Evolutionary conservation across 2,888 invertebrate species (phyloP).

Genomic region (Heliconius sara): DNA sequence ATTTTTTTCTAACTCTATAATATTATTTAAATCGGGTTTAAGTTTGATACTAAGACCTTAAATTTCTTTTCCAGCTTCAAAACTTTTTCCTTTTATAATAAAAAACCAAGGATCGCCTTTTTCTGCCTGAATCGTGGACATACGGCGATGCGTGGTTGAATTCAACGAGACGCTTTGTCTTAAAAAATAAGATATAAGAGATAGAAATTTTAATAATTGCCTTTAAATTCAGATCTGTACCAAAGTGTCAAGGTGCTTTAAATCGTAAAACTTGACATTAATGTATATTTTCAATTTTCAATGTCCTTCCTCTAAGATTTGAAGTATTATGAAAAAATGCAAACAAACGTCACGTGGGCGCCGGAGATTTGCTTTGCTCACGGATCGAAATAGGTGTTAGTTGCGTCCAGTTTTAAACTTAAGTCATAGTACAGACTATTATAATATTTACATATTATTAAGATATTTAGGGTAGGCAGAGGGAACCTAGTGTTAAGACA

Average conservation of each 20-base stretch:
- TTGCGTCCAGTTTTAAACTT: slow-evolving; percentile 19
- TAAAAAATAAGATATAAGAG: too few species aligned
- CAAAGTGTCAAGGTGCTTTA: not conserved
- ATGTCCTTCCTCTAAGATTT: slow-evolving; percentile 58
- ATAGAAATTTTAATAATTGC: not conserved
- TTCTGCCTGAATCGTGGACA: too few species aligned
- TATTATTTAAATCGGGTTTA: too few species aligned
- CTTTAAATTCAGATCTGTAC: not conserved
- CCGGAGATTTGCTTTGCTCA: slow-evolving; percentile 37
- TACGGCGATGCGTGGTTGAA: too few species aligned
- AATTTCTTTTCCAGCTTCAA: too few species aligned
- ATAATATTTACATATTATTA: not conserved
- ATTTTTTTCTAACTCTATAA: too few species aligned
- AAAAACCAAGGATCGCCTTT: too few species aligned
- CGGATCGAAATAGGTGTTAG: slow-evolving; percentile 38
- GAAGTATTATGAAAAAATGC: slow-evolving; percentile 61
- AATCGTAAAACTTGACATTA: not conserved
- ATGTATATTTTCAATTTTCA: slow-evolving; percentile 43
- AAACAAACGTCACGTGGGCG: slow-evolving; percentile 48
- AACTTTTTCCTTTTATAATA: too few species aligned
- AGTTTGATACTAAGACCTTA: too few species aligned
- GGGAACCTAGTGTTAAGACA: too few species aligned
- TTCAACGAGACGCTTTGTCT: too few species aligned
- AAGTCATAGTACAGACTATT: not conserved
- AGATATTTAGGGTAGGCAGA: too few species aligned